These are phyloP conservation scores for Bujurquina vittata DNA, from an alignment of 2,113 vertebrate genomes.

Conservation along the genomic window DNA sequence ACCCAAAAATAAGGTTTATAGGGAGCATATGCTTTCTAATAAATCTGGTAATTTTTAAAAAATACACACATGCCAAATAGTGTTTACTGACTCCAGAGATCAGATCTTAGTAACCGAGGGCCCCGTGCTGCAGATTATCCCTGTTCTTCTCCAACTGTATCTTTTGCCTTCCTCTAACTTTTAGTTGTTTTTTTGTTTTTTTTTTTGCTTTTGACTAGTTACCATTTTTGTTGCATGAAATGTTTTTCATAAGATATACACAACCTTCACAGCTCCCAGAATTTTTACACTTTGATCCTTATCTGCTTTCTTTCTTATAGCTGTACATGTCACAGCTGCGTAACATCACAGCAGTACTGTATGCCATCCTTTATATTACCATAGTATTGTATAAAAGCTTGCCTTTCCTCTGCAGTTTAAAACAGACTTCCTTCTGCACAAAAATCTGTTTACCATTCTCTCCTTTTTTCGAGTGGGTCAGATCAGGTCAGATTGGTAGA, in stretches of 20 bases:
- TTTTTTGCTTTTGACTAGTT: slow-evolving; percentile 40
- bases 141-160: slow-evolving; percentile 2
- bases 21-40: not conserved
- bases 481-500: not conserved
- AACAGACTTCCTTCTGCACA: not conserved
- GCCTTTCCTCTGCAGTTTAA: slow-evolving; percentile 6
- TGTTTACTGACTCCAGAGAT: slow-evolving; percentile 3
- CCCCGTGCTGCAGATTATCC: not conserved
- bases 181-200: not conserved
- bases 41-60: not conserved
- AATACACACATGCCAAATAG: not conserved
- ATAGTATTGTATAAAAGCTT: not conserved
- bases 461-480: not conserved
- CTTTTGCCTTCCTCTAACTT: not conserved
- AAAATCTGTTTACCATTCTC: not conserved
- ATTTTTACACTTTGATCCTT: not conserved
- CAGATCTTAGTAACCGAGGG: slow-evolving; percentile 5
- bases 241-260: not conserved
- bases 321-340: not conserved
- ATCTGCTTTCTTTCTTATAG: not conserved
- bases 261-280: not conserved
- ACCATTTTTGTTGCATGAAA: slow-evolving; percentile 11
- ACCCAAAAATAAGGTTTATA: not conserved
- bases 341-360: not conserved
- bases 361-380: not conserved